A percentile compares a stretch with the other conserved stretches of the same genome.
These are phyloP conservation scores for Parnassius glacialis DNA, from an alignment of 2,888 invertebrate genomes.

Conservation along the genomic window DNA sequence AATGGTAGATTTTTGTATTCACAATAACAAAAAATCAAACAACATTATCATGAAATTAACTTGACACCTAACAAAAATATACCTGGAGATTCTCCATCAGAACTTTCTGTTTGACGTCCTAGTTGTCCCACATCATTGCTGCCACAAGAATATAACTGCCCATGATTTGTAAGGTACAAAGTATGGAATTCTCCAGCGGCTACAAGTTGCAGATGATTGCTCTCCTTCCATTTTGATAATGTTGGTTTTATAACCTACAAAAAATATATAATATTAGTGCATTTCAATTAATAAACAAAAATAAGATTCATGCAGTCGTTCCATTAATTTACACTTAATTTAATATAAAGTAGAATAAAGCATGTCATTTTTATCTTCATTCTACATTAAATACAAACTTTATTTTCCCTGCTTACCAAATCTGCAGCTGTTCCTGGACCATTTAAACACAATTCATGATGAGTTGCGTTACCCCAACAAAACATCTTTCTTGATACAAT, in stretches of 20 bases:
- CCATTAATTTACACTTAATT: too few relatives aligned
- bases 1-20: too few relatives aligned
- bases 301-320: too few relatives aligned
- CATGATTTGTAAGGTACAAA: constrained; percentile 87
- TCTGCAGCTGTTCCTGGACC: constrained; percentile 54
- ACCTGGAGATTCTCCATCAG: constrained; percentile 63
- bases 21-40: too few relatives aligned
- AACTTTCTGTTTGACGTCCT: constrained; percentile 80
- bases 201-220: constrained; percentile 74
- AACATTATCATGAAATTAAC: too few relatives aligned
- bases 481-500: constrained; percentile 58
- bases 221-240: constrained; percentile 82
- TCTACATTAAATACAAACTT: too few relatives aligned
- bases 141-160: constrained; percentile 94
- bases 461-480: constrained; percentile 78
- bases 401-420: constrained; percentile 53
- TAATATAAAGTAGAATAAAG: too few relatives aligned
- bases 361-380: too few relatives aligned
- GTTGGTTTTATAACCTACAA: constrained; percentile 83
- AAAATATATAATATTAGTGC: constrained; percentile 8
- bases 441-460: constrained; percentile 73
- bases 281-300: too few relatives aligned
- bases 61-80: background rate
- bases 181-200: constrained; percentile 93
- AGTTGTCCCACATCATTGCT: constrained; percentile 96